phyloP scores from a whole-genome alignment of 1,140 invertebrate species.

The Frieseomelitta varia region DNA sequence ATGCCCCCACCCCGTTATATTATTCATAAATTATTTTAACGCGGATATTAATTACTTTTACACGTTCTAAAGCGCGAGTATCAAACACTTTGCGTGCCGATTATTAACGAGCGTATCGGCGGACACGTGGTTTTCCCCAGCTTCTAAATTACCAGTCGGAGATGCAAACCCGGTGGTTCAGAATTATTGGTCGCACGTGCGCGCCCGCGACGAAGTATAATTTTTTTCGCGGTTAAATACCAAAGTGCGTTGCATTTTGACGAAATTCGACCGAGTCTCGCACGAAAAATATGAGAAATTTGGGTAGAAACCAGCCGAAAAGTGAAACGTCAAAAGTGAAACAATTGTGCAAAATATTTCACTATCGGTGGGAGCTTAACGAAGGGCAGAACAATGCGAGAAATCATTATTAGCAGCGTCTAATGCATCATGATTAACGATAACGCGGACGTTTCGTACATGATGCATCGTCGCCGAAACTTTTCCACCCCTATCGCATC shows the following conservation, averaged over 20 bases:
- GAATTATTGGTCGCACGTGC: neutral
- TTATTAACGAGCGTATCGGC: neutral
- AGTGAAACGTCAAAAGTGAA: constrained; percentile 29
- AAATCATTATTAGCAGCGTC: constrained; percentile 51
- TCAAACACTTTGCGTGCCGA: neutral
- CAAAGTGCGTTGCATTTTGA: neutral
- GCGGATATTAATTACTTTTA: neutral
- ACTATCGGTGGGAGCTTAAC: neutral
- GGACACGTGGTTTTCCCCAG: neutral
- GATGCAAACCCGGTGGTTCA: neutral
- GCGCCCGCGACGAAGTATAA: too few species aligned
- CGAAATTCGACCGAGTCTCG: neutral
- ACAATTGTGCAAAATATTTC: constrained; percentile 9
- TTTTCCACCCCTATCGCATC: constrained; percentile 55
- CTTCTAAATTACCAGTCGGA: neutral
- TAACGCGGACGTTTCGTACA: constrained; percentile 57
- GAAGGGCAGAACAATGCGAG: neutral
- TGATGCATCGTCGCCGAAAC: constrained; percentile 68
- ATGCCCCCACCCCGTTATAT: constrained; percentile 3
- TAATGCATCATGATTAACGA: constrained; percentile 65
- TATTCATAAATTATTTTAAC: constrained; percentile 53
- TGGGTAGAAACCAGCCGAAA: neutral
- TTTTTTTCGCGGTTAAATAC: neutral
- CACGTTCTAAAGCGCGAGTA: neutral
- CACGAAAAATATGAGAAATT: neutral